Conservation (phyloP, 2,797 vertebrate species). For the Muraenolepis orangiensis region DNA sequence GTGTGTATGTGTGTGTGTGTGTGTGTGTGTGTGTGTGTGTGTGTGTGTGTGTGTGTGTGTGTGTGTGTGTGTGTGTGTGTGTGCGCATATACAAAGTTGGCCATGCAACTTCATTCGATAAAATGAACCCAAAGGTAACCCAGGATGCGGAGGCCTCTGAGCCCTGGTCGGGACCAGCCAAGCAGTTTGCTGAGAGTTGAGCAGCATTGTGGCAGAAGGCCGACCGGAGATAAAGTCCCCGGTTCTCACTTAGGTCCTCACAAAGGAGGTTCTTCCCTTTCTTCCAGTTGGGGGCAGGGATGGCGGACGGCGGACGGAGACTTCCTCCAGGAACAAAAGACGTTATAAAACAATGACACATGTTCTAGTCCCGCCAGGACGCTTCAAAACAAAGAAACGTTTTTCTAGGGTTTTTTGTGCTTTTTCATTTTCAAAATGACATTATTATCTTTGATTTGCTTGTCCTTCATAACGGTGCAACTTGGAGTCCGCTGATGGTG, state of each 20-base stretch:
- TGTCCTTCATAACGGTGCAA: slow-evolving; percentile 44
- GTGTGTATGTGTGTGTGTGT: not conserved
- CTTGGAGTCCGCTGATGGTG: slow-evolving; percentile 26
- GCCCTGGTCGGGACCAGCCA: not conserved
- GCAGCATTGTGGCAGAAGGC: not conserved
- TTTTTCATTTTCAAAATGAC: slow-evolving; percentile 42
- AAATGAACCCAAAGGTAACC: not conserved
- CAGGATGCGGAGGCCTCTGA: not conserved
- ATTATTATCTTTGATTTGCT: not conserved
- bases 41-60: not conserved
- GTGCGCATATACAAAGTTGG: not conserved
- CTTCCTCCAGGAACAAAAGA: slow-evolving; percentile 5
- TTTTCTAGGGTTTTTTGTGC: slow-evolving; percentile 49
- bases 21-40: not conserved
- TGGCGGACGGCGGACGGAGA: no score
- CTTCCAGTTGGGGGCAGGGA: not conserved
- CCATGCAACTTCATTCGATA: slow-evolving; percentile 2
- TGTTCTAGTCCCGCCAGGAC: not conserved
- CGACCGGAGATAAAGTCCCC: not conserved
- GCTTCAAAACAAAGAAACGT: slow-evolving; percentile 8
- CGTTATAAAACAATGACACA: slow-evolving; percentile 7
- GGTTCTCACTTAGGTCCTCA: not conserved
- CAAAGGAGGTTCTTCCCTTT: not conserved
- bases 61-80: not conserved
- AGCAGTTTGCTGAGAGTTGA: slow-evolving; percentile 9